Conservation (phyloP, 2,888 invertebrate genomes). For the Drosophila anceps region DNA sequence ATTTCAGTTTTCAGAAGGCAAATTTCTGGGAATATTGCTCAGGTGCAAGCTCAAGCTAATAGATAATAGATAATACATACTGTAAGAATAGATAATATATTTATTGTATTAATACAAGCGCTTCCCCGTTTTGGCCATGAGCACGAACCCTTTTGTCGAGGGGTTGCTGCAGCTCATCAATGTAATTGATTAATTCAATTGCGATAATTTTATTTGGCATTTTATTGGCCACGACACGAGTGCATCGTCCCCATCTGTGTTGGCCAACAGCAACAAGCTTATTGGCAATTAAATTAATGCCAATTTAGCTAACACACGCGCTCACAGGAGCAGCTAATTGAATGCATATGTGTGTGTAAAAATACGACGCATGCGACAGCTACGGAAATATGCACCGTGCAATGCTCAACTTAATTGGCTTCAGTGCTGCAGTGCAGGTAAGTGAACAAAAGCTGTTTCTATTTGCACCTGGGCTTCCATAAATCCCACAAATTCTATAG, state of each 20-base stretch:
- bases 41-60: not conserved
- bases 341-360: constrained; percentile 27
- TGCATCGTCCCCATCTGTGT: not conserved
- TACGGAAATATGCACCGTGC: constrained; percentile 5
- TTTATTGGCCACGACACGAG: constrained; percentile 54
- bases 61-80: not conserved
- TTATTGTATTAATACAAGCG: not conserved
- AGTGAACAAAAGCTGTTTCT: constrained; percentile 6
- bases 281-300: constrained; percentile 74
- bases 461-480: not conserved
- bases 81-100: not conserved
- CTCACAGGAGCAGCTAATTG: constrained; percentile 37
- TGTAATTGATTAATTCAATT: constrained; percentile 75
- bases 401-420: constrained; percentile 8
- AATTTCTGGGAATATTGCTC: not conserved
- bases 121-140: not conserved
- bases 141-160: not conserved
- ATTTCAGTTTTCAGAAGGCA: not conserved
- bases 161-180: constrained; percentile 29
- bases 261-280: constrained; percentile 18
- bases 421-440: not conserved
- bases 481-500: not conserved
- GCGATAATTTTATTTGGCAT: constrained; percentile 61
- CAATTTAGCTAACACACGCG: constrained; percentile 53
- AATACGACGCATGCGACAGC: constrained; percentile 15